phyloP scores from a whole-genome alignment of 2,113 vertebrate species.

The rabbit (Oryctolagus cuniculus) region mOryCun1.1 NC_091438.1:147432001-147432500 shows the following conservation, averaged over 20 bases:
- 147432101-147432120: background rate
- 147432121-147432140: background rate
- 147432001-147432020: background rate
- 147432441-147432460: background rate
- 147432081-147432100: no score
- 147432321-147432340: background rate
- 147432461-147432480: background rate
- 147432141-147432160: background rate
- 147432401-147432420: background rate
- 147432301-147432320: constrained; percentile 43
- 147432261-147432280: constrained; percentile 10
- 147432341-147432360: background rate
- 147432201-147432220: background rate
- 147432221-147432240: background rate
- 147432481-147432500: background rate
- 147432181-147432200: background rate
- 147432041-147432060: background rate
- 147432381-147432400: background rate
- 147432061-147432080: no score
- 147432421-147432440: background rate
- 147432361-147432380: background rate
- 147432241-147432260: background rate
- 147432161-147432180: background rate
- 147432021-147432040: rapidly evolving
- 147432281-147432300: constrained; percentile 20